Evolutionary conservation across 2,888 invertebrate species (phyloP), one percentile per base, ranked within the genome.

Genomic region (Carabus problematicus): DNA sequence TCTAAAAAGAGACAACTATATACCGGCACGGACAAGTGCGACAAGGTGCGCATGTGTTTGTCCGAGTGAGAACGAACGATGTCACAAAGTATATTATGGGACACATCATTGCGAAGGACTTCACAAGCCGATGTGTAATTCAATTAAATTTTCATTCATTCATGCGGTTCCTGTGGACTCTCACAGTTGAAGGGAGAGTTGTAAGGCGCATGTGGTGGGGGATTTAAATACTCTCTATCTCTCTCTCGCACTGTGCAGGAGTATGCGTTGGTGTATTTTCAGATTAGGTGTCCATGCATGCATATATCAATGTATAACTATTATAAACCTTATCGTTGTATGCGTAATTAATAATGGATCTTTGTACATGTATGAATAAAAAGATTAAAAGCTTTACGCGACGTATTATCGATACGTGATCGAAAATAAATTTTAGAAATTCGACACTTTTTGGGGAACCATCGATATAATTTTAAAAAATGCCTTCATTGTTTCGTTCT

Each of bases 101-200:
- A 63, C 63, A 63, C 45, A n/a, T 62, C 61, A 62, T 47, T 47
- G 61, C 58, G 41, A 58, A 58, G 39, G 49, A 18, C 61, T 61
- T 39, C 39, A 62, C 63, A 54, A 63, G 42, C 55, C 55, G 11
- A 64, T 55, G 55, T 55, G 64, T 64, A 56, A 64, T 64, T 64
- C 64, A 64, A 64, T 64, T 64, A 64, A 64, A 64, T 56, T 64
- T 64, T 64, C 64, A 64, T 64, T 64, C 64, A 64, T 64, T 55
- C 55, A 55, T 64, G 55, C 43, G 64, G 64, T 64, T 61, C 47
- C 61, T 45, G 61, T 29, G 29, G 29, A n/a, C n/a, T n/a, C n/a
- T n/a, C n/a, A n/a, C n/a, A n/a, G n/a, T n/a, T n/a, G n/a, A n/a
- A 29, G 19, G 47, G 29, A 6, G 45, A 61, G 61, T 45, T 49